Base-by-base conservation (phyloP, 2,888 invertebrate species). In the Drosophila subquinaria region DNA sequence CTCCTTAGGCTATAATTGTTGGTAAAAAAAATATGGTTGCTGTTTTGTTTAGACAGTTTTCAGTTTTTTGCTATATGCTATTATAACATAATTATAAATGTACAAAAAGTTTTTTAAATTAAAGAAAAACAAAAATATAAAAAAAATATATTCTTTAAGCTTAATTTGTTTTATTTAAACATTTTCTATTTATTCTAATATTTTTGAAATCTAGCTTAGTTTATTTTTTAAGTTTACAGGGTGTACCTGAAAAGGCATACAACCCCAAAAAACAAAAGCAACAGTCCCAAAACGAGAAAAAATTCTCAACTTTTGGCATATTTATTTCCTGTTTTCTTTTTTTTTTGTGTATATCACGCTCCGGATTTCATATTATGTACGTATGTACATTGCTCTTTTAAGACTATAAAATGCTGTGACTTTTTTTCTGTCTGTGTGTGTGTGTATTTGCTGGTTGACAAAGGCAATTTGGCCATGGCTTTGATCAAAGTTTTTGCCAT, bases 401-500 rank as follows among this genome's bases (percentile, higher is more conserved):
- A 75, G 79, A 70, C 75, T 61, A 63, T 53, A 42, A 36, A 57
- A 27, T 35, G 40, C 23, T 47, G 48, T 47, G 30, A 43, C 23
- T 27, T 13, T 33, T 6, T 42, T 51, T 27, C 17, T 67, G 13
- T 42, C n/a, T 27, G 33, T 56, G 45, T 52, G 36, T 38, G 17
- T 50, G 48, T 55, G 45, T 48, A 38, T 73, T 52, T 72, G 53
- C 55, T 59, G 53, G 65, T 69, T 77, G 88, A 80, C 88, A 87
- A 81, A 79, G 77, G 77, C 89, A 89, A 87, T 85, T 87, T 87
- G 57, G 60, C 38, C 55, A 38, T 60, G 62, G 79, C 85, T 85
- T 89, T 89, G 88, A 85, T 87, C 88, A 85, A 87, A 73, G 72
- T 85, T 84, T 55, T 64, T 42, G 55, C 45, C 52, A 50, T 47